These are phyloP conservation scores for Choreutis nemorana DNA, from an alignment of 2,888 invertebrate genomes.

Conservation along the genomic window DNA sequence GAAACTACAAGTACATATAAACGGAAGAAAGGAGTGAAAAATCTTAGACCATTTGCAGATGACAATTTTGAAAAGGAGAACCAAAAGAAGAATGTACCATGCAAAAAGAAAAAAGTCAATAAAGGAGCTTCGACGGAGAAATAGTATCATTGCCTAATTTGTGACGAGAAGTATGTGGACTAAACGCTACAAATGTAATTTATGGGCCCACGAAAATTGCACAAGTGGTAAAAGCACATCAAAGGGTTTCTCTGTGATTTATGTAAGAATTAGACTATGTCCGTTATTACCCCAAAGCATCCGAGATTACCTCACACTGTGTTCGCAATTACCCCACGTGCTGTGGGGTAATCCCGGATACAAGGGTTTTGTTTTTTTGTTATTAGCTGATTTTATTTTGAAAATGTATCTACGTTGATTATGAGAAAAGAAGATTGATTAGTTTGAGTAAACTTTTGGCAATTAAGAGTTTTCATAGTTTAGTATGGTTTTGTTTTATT, in stretches of 20 bases:
- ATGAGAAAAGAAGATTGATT: not conserved
- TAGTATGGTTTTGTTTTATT: not conserved
- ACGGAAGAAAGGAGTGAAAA: slow-evolving; percentile 1
- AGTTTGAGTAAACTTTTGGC: not conserved
- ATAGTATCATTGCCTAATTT: slow-evolving; percentile 1
- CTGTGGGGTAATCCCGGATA: not conserved
- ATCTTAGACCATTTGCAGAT: slow-evolving; percentile 1
- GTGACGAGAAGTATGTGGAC: slow-evolving; percentile 2
- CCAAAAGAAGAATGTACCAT: not conserved
- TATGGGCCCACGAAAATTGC: too few relatives aligned
- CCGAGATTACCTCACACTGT: too few relatives aligned
- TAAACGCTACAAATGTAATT: too few relatives aligned
- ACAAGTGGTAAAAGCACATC: too few relatives aligned
- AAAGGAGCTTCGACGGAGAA: not conserved
- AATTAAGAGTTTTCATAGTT: not conserved
- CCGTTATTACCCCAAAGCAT: too few relatives aligned
- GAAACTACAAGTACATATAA: not conserved
- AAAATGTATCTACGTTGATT: not conserved
- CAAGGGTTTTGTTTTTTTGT: not conserved
- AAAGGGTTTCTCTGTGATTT: too few relatives aligned
- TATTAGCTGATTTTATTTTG: not conserved
- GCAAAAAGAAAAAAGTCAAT: not conserved
- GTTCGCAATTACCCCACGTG: too few relatives aligned
- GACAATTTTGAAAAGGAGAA: not conserved
- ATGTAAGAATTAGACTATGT: too few relatives aligned